phyloP scores from a whole-genome alignment of 2,797 vertebrate species.

The Takifugu ocellatus region DNA sequence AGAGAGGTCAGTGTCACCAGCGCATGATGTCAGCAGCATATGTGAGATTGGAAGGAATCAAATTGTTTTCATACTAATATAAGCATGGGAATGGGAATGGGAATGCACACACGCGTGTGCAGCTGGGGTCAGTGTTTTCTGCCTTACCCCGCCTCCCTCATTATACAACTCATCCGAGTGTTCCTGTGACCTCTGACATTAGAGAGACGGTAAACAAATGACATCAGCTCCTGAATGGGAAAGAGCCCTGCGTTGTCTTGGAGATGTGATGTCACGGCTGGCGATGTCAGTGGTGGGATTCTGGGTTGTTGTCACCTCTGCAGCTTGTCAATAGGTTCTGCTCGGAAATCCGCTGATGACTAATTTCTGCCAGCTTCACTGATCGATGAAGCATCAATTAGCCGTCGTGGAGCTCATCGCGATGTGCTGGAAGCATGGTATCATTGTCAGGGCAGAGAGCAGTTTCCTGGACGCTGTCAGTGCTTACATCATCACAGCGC shows the following conservation, averaged over 20 bases:
- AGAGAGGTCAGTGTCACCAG: constrained; percentile 83
- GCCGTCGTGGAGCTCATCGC: constrained; percentile 23
- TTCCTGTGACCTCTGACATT: constrained; percentile 46
- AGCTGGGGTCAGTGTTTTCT: constrained; percentile 14
- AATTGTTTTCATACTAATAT: constrained; percentile 3
- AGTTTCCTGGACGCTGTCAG: constrained; percentile 21
- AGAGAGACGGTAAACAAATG: constrained; percentile 63
- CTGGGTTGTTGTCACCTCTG: constrained; percentile 42
- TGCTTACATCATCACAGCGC: constrained; percentile 3
- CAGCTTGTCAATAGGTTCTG: constrained; percentile 41
- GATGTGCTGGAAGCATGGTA: constrained; percentile 29
- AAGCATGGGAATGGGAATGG: not conserved
- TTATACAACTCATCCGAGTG: constrained; percentile 45
- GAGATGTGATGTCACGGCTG: constrained; percentile 50
- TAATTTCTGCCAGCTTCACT: constrained; percentile 40
- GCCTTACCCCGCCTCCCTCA: constrained; percentile 11
- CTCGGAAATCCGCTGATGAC: constrained; percentile 58
- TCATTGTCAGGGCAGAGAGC: constrained; percentile 21
- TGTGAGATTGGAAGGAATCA: constrained; percentile 9
- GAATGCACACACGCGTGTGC: not conserved
- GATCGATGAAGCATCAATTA: constrained; percentile 28
- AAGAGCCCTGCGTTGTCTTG: constrained; percentile 45
- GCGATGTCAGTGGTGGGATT: constrained; percentile 46
- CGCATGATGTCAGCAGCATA: constrained; percentile 30
- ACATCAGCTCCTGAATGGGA: constrained; percentile 50